Conservation (phyloP, 2,797 vertebrate genomes). For the Galaxias olidus region DNA sequence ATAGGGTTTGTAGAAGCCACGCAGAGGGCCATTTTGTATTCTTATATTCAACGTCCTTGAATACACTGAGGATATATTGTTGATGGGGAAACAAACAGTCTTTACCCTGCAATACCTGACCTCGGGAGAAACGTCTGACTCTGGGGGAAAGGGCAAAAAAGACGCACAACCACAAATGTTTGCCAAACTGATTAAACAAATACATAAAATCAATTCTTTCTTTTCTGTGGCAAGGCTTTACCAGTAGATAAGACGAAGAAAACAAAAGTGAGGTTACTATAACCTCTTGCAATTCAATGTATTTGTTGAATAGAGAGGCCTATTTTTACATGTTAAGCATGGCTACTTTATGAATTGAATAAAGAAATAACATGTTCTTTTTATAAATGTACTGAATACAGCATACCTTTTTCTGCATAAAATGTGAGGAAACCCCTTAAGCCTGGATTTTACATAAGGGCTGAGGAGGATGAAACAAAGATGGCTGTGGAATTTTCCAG, state of each 20-base stretch:
- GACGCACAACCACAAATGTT: slow-evolving; percentile 26
- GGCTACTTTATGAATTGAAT: too few species aligned
- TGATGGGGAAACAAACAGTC: slow-evolving; percentile 28
- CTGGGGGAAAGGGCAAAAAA: slow-evolving; percentile 34
- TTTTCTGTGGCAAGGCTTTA: neutral
- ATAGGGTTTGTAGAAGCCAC: slow-evolving; percentile 3
- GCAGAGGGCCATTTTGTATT: neutral
- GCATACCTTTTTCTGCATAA: slow-evolving; percentile 66
- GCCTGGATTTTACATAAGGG: slow-evolving; percentile 76
- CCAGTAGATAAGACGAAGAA: too few species aligned
- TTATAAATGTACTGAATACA: slow-evolving; percentile 26
- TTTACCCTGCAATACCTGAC: slow-evolving; percentile 24
- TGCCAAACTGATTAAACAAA: slow-evolving; percentile 61
- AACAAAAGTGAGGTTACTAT: too few species aligned
- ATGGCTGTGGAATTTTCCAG: slow-evolving; percentile 95
- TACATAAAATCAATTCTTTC: slow-evolving; percentile 15
- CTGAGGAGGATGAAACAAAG: slow-evolving; percentile 86
- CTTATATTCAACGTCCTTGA: slow-evolving; percentile 13
- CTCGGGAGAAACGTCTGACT: slow-evolving; percentile 33
- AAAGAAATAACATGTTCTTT: too few species aligned
- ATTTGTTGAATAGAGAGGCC: too few species aligned
- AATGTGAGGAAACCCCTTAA: slow-evolving; percentile 71
- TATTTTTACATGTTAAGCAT: too few species aligned
- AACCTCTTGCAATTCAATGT: too few species aligned
- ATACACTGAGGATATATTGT: slow-evolving; percentile 17